Base-by-base conservation (phyloP, 2,113 vertebrate species). In the Saccopteryx leptura region DNA sequence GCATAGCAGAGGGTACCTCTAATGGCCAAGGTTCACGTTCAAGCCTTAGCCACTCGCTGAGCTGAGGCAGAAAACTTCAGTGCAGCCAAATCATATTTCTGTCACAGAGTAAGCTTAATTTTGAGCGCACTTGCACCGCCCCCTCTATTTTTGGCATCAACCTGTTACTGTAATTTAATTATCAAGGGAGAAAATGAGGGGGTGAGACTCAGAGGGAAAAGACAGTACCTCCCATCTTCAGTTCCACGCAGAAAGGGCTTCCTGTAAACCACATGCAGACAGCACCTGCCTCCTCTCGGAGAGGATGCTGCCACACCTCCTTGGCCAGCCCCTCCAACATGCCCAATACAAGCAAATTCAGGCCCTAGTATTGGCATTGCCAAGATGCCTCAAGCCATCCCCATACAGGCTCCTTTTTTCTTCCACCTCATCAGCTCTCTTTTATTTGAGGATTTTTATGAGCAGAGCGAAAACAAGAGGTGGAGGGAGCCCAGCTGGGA, bases 91-190 rank as follows among this genome's bases (percentile, higher is more conserved):
- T 58, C 76, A 65, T 66, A 84, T 72, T 94, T 95, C 90, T 96
- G 92, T 71, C 91, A 61, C 52, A 28, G 48, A 81, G 84, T 21
- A 19, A 81, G 71, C 82, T 92, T 63, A 94, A 91, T 93, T 75
- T 69, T 84, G 91, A 89, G 96, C 75, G 89, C 7, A 31, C 84
- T 84, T 2, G 19, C 88, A 71, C 88, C 9, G 0, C 17, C 76
- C 69, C 80, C 91, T 92, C 92, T 93, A 39, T 86, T 96, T 91
- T 92, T 89, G 66, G 86, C 2, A 4, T 89, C 68, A 83, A 65
- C 76, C 33, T 80, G 66, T 88, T 96, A 65, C 65, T 88, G 66
- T 75, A 91, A 95, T 95, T 94, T 95, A 96, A 96, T 96, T 96
- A 96, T 88, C 74, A 76, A 91, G 79, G 56, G 79, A 91, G 50